These are phyloP conservation scores for Dasyornis broadbenti DNA, from an alignment of 2,113 vertebrate species.

Conservation along the genomic window DNA sequence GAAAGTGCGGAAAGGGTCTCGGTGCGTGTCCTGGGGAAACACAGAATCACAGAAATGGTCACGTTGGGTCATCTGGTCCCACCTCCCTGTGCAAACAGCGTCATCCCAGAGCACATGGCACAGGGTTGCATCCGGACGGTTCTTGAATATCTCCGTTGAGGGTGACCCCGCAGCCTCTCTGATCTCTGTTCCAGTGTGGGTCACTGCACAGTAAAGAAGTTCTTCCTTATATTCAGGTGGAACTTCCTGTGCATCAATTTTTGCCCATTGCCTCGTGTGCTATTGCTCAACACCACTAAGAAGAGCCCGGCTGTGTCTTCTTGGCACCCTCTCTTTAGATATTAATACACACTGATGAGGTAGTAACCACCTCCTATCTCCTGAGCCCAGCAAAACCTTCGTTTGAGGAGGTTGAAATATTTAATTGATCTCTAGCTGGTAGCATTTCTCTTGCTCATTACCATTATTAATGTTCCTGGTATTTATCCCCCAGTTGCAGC, in stretches of 20 bases:
- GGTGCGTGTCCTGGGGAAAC: background rate
- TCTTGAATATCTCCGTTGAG: background rate
- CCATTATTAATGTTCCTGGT: background rate
- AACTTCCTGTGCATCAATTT: background rate
- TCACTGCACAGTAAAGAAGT: background rate
- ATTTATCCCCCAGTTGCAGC: background rate
- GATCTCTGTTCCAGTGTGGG: background rate
- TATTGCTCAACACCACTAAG: fast-evolving
- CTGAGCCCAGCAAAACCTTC: background rate
- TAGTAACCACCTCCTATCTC: fast-evolving
- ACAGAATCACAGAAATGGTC: background rate
- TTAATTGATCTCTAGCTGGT: background rate
- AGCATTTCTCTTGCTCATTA: background rate
- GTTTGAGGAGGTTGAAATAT: background rate
- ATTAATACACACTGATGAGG: background rate
- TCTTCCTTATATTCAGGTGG: background rate
- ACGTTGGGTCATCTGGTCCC: background rate
- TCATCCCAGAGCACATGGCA: background rate
- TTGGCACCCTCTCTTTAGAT: background rate
- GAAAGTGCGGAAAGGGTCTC: background rate
- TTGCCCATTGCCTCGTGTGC: background rate
- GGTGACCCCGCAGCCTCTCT: background rate
- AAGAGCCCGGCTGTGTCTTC: background rate
- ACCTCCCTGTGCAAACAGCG: background rate
- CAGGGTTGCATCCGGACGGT: background rate